Evolutionary conservation across 2,113 vertebrate genomes (phyloP).

Genomic region (Pangasianodon gigas): DNA sequence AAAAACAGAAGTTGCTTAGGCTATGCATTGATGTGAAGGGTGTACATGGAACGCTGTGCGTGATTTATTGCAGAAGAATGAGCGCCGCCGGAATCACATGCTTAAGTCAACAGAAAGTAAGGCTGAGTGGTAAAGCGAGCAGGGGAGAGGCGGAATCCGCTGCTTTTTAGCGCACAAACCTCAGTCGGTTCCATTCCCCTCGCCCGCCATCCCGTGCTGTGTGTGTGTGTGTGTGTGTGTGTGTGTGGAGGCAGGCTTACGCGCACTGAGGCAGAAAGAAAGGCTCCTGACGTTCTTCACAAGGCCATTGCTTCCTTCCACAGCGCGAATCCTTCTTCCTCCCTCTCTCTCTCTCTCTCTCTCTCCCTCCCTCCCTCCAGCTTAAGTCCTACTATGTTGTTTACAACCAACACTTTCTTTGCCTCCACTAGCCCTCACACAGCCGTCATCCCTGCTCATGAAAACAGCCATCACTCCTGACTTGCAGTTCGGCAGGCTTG

Average conservation of each 20-base stretch:
- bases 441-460: constrained; percentile 28
- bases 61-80: constrained; percentile 32
- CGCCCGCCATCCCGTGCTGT: constrained; percentile 53
- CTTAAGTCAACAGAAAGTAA: constrained; percentile 10
- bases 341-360: too few relatives aligned
- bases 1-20: not conserved
- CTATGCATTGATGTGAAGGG: constrained; percentile 12
- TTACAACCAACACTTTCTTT: not conserved
- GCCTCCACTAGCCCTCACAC: constrained; percentile 41
- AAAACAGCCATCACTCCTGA: constrained; percentile 15
- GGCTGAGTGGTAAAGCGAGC: not conserved
- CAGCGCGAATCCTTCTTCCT: constrained; percentile 58
- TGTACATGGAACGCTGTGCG: constrained; percentile 37
- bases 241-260: constrained; percentile 28
- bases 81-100: constrained; percentile 9
- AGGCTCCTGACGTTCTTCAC: constrained; percentile 62
- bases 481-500: constrained; percentile 32
- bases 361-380: too few relatives aligned
- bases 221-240: constrained; percentile 21
- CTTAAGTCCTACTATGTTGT: not conserved
- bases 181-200: constrained; percentile 42
- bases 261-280: constrained; percentile 55
- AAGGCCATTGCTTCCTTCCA: constrained; percentile 59
- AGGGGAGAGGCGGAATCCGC: not conserved
- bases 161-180: not conserved